Evolutionary conservation across 2,888 invertebrate genomes (phyloP).

Genomic region (Lepidocyrtoides sp.): DNA sequence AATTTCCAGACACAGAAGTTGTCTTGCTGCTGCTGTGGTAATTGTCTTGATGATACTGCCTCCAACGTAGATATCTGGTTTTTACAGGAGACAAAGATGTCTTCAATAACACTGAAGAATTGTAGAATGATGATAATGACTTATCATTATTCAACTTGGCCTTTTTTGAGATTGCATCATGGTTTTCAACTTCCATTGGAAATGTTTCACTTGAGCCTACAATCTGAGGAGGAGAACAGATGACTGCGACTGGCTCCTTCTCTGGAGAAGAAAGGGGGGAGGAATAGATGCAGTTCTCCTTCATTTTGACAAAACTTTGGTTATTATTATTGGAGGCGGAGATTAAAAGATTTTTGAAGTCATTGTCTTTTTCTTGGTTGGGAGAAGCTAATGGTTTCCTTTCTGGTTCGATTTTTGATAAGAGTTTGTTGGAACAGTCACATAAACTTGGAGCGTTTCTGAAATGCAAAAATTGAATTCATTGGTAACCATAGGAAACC

Average conservation of each 20-base stretch:
- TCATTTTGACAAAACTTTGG: conserved; percentile 1
- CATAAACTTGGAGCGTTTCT: neutral
- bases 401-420: neutral
- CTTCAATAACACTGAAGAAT: no score
- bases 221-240: no score
- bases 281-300: neutral
- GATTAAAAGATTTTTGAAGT: neutral
- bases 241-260: no score
- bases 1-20: no score
- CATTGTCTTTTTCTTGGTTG: neutral
- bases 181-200: neutral
- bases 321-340: neutral
- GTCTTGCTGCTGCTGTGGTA: neutral
- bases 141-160: no score
- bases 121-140: no score
- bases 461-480: neutral
- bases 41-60: neutral
- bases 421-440: neutral
- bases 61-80: neutral
- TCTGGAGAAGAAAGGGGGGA: neutral
- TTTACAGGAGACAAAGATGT: no score
- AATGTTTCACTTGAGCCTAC: neutral
- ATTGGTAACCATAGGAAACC: no score
- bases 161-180: no score
- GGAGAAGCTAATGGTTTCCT: neutral